Evolutionary conservation across 2,113 vertebrate genomes (phyloP).

Genomic region (Albula glossodonta): DNA sequence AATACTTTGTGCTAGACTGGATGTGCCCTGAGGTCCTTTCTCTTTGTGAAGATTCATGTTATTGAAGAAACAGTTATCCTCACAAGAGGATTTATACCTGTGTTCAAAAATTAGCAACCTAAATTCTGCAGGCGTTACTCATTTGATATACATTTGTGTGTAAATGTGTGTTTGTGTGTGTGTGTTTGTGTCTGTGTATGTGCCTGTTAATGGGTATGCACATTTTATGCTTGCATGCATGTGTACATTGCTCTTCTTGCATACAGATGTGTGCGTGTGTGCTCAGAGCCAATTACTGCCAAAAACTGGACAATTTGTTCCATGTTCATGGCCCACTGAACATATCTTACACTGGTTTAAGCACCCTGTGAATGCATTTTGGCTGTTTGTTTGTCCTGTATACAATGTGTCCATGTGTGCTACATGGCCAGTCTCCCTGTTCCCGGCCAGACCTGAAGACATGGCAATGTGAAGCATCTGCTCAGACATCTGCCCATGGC

Average conservation of each 20-base stretch:
- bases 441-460: background rate
- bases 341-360: background rate
- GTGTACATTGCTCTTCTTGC: background rate
- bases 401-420: background rate
- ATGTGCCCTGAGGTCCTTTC: background rate
- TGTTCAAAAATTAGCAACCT: background rate
- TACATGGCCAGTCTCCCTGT: slow-evolving; percentile 12
- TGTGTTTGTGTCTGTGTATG: background rate
- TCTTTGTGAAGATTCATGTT: background rate
- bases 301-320: background rate
- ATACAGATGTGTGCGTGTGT: background rate
- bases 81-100: background rate
- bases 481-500: slow-evolving; percentile 27
- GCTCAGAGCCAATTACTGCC: background rate
- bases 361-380: background rate
- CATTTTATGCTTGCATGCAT: background rate
- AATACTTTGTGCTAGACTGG: background rate
- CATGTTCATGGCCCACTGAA: background rate
- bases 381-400: background rate
- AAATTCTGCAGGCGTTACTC: background rate
- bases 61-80: background rate
- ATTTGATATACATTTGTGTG: background rate
- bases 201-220: background rate
- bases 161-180: background rate
- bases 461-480: slow-evolving; percentile 29